These are phyloP conservation scores for Syndactyla subalaris DNA, from an alignment of 2,797 vertebrate species.

Conservation along the genomic window DNA sequence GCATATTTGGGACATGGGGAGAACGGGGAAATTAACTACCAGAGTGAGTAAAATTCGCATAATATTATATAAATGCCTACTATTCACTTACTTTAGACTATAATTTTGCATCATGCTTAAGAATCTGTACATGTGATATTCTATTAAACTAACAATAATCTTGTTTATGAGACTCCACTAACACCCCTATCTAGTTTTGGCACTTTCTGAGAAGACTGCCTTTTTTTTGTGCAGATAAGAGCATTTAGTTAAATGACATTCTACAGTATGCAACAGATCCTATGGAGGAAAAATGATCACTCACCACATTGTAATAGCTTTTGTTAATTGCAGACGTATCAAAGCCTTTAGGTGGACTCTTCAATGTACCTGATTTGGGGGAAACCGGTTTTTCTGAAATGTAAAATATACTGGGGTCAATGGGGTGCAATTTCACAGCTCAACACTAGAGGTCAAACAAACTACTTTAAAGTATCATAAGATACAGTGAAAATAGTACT, in stretches of 20 bases:
- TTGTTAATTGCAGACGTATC: conserved; percentile 94
- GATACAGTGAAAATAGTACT: not conserved
- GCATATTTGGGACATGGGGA: not conserved
- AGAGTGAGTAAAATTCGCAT: not conserved
- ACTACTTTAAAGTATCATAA: not conserved
- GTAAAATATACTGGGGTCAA: conserved; percentile 29
- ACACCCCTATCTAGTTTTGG: not conserved
- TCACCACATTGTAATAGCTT: conserved; percentile 98
- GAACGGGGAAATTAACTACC: not conserved
- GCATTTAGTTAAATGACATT: not conserved
- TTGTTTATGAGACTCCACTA: not conserved
- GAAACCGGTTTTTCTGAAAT: conserved; percentile 94
- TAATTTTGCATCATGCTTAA: not conserved
- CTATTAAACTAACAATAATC: not conserved
- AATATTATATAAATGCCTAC: not conserved
- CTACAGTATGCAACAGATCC: not conserved
- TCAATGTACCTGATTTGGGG: conserved; percentile 93
- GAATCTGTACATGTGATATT: not conserved
- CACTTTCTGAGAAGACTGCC: not conserved
- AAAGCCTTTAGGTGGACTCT: conserved; percentile 94
- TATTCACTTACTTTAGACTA: not conserved
- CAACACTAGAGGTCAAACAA: conserved; percentile 57
- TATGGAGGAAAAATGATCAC: conserved; percentile 28
- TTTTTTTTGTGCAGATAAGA: not conserved
- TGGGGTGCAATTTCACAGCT: conserved; percentile 29